Evolutionary conservation across 2,888 invertebrate species (phyloP).

Genomic region (Saturnia japonica): DNA sequence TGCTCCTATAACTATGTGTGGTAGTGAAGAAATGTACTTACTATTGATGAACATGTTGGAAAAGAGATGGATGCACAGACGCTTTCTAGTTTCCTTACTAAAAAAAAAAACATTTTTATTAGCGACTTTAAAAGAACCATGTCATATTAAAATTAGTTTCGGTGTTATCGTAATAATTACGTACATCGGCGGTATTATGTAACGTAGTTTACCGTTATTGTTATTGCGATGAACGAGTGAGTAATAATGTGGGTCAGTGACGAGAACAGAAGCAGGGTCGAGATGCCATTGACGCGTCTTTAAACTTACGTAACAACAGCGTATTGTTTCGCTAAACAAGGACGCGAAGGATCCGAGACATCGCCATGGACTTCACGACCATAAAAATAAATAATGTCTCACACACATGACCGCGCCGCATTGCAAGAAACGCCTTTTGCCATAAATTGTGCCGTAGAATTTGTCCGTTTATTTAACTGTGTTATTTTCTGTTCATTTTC

Average conservation of each 20-base stretch:
- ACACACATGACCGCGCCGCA: constrained; percentile 1
- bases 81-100: not conserved
- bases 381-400: constrained; percentile 14
- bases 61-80: not conserved
- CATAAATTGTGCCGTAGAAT: constrained; percentile 7
- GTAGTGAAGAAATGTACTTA: no score
- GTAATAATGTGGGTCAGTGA: constrained; percentile 76
- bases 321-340: constrained; percentile 69
- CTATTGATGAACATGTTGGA: no score
- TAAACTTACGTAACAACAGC: constrained; percentile 62
- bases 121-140: not conserved
- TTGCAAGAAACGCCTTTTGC: constrained; percentile 2
- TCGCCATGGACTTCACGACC: constrained; percentile 23
- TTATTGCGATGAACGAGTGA: constrained; percentile 64
- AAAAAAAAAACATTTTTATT: not conserved
- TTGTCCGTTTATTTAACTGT: constrained; percentile 2
- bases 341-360: constrained; percentile 51
- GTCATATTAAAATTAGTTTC: constrained; percentile 21
- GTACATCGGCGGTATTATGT: constrained; percentile 57
- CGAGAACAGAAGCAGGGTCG: constrained; percentile 77
- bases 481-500: not conserved
- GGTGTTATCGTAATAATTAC: constrained; percentile 46
- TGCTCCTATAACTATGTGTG: no score
- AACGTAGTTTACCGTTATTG: constrained; percentile 68
- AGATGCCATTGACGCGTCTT: constrained; percentile 76